Evolutionary conservation across 2,888 invertebrate species (phyloP), one percentile per base, ranked within the genome.

Genomic region (Ferdinandea cuprea): DNA sequence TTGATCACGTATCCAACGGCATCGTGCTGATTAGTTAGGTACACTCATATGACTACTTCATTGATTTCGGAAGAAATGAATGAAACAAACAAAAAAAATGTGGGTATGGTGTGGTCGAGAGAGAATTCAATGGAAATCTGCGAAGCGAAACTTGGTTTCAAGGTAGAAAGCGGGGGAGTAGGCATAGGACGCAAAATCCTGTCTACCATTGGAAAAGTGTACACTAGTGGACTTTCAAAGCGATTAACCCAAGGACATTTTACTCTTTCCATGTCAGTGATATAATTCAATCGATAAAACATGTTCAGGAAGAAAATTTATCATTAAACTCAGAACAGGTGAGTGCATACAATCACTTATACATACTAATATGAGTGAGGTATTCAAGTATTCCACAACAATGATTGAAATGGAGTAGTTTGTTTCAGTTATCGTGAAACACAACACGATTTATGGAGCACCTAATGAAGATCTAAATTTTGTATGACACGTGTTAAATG

Each of bases 11-110:
- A 61, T 52, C 59, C 28, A 46, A 6, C 19, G 42, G 44, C 42
- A 25, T 42, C 63, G 63, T 72, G 72, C 63, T 72, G 72, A 71
- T 71, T 61, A 52, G 54, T 56, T 37, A 44, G 61, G 54, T 63
- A 54, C 46, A 63, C 69, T 50, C 8, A 42, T 58, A 42, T 58
- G 40, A 30, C 30, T 40, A 28, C 17, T 46, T 28, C 40, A 15
- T 7, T 15, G 15, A 7, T n/a, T 40, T 21, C 19, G 54, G 42
- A 32, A 40, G 21, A 32, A 46, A 68, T 35, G 42, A n/a, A n/a
- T n/a, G n/a, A n/a, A n/a, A n/a, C n/a, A n/a, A n/a, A n/a, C n/a
- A 63, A 63, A 48, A 54, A 54, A 25, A 15, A 52, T 59, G 44
- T 17, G 19, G 54, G 25, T 17, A 25, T 21, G 42, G 52, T 42